These are phyloP conservation scores for Fragariocoptes setiger DNA, from an alignment of 1,140 invertebrate genomes.

Conservation along the genomic window DNA sequence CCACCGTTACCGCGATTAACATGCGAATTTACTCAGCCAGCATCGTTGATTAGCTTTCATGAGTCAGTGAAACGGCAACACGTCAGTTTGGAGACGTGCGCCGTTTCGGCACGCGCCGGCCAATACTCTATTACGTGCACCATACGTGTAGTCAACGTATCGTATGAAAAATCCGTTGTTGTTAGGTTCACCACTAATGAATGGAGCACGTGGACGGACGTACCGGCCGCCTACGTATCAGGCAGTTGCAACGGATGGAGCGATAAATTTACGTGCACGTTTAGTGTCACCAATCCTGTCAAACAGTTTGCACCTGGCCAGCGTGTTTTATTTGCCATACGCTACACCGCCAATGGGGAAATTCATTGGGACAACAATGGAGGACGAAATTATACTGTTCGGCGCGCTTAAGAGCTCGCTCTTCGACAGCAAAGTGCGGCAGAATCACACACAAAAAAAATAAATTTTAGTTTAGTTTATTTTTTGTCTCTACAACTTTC, in stretches of 20 bases:
- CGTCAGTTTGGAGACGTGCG: slow-evolving; percentile 52
- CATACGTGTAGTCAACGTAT: slow-evolving; percentile 54
- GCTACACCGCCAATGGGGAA: slow-evolving; percentile 35
- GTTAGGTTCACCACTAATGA: slow-evolving; percentile 51
- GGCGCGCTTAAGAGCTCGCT: slow-evolving; percentile 27
- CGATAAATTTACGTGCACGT: slow-evolving; percentile 43
- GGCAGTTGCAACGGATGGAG: slow-evolving; percentile 71
- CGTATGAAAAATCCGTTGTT: slow-evolving; percentile 61
- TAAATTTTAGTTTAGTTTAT: too few relatives aligned
- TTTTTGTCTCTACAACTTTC: too few relatives aligned
- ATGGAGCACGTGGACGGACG: slow-evolving; percentile 49
- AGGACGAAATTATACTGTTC: slow-evolving; percentile 49
- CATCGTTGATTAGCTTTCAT: slow-evolving; percentile 35
- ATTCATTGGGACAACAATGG: slow-evolving; percentile 70
- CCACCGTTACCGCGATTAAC: too few relatives aligned
- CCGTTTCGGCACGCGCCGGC: slow-evolving; percentile 31
- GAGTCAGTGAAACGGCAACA: slow-evolving; percentile 33
- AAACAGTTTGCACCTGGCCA: slow-evolving; percentile 21
- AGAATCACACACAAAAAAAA: too few relatives aligned
- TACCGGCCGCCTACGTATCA: slow-evolving; percentile 37
- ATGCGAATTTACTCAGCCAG: slow-evolving; percentile 39
- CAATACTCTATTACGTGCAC: slow-evolving; percentile 42
- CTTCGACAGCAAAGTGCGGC: too few relatives aligned
- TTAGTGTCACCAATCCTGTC: slow-evolving; percentile 18
- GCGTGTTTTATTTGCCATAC: slow-evolving; percentile 41